phyloP scores from a whole-genome alignment of 2,113 vertebrate genomes.

The Canis aureus region DNA sequence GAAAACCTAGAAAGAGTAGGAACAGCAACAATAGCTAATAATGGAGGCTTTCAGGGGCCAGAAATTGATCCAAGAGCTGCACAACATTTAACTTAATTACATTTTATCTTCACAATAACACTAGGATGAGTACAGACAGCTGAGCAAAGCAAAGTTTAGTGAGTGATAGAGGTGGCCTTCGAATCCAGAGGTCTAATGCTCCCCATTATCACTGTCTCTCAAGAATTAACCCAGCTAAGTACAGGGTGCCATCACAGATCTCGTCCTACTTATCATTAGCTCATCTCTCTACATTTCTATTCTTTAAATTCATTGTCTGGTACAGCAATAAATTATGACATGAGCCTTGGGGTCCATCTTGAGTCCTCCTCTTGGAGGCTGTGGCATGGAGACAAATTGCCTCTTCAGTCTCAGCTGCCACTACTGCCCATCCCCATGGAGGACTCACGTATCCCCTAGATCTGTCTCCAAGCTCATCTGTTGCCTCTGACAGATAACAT shows the following conservation, averaged over 20 bases:
- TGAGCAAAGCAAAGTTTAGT: neutral
- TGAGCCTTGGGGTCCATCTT: neutral
- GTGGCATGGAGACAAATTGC: neutral
- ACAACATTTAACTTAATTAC: neutral
- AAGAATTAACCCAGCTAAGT: neutral
- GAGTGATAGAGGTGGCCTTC: neutral
- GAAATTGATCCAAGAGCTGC: neutral
- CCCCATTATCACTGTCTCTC: neutral
- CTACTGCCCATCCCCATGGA: neutral
- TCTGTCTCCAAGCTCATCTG: neutral
- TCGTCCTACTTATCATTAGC: neutral
- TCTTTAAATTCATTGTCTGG: neutral
- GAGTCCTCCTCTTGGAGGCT: neutral
- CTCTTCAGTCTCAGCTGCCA: neutral
- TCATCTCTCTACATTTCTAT: neutral
- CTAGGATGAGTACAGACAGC: neutral
- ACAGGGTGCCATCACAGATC: neutral
- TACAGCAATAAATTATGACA: neutral
- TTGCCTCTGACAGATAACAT: neutral
- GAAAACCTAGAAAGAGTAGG: constrained; percentile 15
- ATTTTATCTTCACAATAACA: neutral
- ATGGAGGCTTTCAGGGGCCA: neutral
- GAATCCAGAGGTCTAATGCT: neutral
- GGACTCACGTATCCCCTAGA: neutral
- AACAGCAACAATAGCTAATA: neutral